Conservation (phyloP, 2,888 invertebrate species). For the Pediacus dermestoides region DNA sequence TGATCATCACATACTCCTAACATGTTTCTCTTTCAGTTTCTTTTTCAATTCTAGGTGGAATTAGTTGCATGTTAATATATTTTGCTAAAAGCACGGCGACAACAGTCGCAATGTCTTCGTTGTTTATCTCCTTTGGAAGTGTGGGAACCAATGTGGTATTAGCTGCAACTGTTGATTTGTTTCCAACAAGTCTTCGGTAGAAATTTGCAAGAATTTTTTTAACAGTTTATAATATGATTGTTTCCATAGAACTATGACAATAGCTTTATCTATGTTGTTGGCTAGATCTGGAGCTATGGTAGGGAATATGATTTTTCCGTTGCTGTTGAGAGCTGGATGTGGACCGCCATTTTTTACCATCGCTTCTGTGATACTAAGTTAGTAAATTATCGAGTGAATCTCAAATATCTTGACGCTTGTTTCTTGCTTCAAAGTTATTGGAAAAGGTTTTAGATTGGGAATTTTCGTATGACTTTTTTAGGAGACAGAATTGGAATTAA, state of each 20-base stretch:
- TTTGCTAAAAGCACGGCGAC: slow-evolving; percentile 50
- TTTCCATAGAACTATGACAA: slow-evolving; percentile 64
- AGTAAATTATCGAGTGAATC: too few species aligned
- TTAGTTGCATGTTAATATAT: slow-evolving; percentile 27
- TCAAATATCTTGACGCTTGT: too few species aligned
- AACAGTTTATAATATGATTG: slow-evolving; percentile 12
- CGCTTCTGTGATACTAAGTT: slow-evolving; percentile 60
- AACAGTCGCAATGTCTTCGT: slow-evolving; percentile 47
- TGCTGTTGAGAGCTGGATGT: slow-evolving; percentile 65
- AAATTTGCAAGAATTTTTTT: background rate
- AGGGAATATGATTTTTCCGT: slow-evolving; percentile 69
- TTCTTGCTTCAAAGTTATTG: too few species aligned
- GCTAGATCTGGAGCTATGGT: slow-evolving; percentile 67
- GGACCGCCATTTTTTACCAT: slow-evolving; percentile 70
- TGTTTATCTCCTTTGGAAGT: slow-evolving; percentile 55
- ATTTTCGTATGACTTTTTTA: too few species aligned
- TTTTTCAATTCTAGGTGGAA: slow-evolving; percentile 24
- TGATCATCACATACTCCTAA: background rate
- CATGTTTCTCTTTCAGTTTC: slow-evolving; percentile 31
- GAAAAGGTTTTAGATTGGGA: too few species aligned
- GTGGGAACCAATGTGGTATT: slow-evolving; percentile 60
- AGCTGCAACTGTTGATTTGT: slow-evolving; percentile 62
- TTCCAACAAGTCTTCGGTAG: slow-evolving; percentile 67
- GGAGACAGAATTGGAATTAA: too few species aligned
- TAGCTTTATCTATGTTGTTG: slow-evolving; percentile 67